A percentile compares a stretch with the other conserved stretches of the same genome.
phyloP scores from a whole-genome alignment of 2,888 invertebrate species.

The Acleris laterana region DNA sequence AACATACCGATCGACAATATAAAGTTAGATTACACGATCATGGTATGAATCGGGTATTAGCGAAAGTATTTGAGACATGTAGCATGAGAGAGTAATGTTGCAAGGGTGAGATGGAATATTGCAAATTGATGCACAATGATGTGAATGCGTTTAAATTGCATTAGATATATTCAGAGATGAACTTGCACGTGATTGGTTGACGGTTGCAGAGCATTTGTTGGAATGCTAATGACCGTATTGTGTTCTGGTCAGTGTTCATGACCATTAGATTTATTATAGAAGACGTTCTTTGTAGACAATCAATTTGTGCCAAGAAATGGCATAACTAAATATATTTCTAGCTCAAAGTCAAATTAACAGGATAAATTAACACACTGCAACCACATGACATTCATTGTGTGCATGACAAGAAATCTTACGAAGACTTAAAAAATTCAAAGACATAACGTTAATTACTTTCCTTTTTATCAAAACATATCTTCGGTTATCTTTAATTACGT shows the following conservation, averaged over 20 bases:
- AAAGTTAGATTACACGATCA: constrained; percentile 44
- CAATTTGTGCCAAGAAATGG: no score
- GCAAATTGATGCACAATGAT: constrained; percentile 33
- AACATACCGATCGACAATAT: constrained; percentile 46
- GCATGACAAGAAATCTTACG: no score
- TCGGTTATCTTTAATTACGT: constrained; percentile 29
- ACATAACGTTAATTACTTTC: constrained; percentile 17
- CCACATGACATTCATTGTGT: no score
- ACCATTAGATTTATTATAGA: no score
- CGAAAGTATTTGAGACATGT: constrained; percentile 45
- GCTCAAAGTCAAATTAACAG: no score
- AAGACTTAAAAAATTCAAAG: no score
- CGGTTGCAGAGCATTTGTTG: background rate
- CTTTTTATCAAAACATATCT: constrained; percentile 25
- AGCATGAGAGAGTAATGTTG: constrained; percentile 29
- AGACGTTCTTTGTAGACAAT: no score
- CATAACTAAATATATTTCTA: no score
- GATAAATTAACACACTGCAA: no score
- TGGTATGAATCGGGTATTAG: constrained; percentile 49
- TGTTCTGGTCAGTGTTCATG: background rate
- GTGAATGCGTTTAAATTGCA: constrained; percentile 28
- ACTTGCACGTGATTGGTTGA: background rate
- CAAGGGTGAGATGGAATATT: constrained; percentile 31
- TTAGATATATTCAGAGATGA: constrained; percentile 29
- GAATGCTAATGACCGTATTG: background rate